Base-by-base conservation (phyloP, 2,888 invertebrate species). In the Hedya salicella region DNA sequence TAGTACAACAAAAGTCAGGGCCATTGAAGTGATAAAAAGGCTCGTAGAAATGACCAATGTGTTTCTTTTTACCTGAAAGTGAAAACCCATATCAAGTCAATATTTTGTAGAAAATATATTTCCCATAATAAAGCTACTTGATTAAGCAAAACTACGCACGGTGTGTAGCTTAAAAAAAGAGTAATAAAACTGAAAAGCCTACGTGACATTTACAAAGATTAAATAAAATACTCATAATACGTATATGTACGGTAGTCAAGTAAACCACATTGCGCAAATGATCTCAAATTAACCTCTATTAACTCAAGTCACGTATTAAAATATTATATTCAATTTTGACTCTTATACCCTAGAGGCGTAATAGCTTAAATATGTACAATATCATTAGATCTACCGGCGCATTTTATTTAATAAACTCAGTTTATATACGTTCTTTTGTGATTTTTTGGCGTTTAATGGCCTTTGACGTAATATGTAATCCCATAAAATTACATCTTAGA, bases 201-300 rank as follows among this genome's bases (percentile, higher is more conserved):
- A 59, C 64, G 50, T 59, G 59, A 52, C 21, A 53, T 65, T 46
- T 30, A 32, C 3, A 44, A 46, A 44, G n/a, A 46, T 32, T 16
- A 8, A n/a, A 57, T n/a, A 19, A 44, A 44, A 59, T 21, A 16
- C n/a, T 42, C 42, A 32, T 30, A 52, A 14, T 21, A 42, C 40
- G 13, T 40, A n/a, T 42, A 32, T 40, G 13, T 25, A 30, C 46
- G 32, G 59, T 46, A 64, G 64, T 52, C 44, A 59, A 65, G 59
- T 52, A 39, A 65, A 52, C 21, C 19, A 50, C 25, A 52, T 60
- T 65, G 59, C 52, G 65, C 25, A 65, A 53, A 52, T 53, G 6
- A 40, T 56, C n/a, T 39, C 16, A 48, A 65, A 60, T 46, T 44
- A 59, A n/a, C 11, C 59, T 16, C 52, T 19, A 48, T 39, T 53